phyloP scores from a whole-genome alignment of 2,797 vertebrate species.

The Petrocephalus sullivani region DNA sequence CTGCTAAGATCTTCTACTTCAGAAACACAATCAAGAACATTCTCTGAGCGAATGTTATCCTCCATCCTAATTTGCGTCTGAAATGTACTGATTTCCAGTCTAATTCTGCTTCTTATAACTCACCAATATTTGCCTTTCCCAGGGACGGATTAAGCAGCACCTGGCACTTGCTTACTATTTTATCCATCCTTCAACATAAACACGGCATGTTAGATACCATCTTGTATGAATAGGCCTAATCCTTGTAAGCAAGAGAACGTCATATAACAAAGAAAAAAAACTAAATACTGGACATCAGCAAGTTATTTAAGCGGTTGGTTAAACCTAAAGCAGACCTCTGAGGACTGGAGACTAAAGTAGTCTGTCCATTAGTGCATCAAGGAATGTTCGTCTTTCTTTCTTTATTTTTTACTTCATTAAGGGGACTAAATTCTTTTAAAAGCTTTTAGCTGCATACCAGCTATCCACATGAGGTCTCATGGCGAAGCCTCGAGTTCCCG shows the following conservation, averaged over 20 bases:
- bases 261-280: not conserved
- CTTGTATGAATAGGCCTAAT: not conserved
- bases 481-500: not conserved
- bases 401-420: not conserved
- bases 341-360: not conserved
- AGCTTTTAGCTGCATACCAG: not conserved
- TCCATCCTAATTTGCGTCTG: not conserved
- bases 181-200: not conserved
- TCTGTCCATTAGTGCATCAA: not conserved
- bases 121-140: not conserved
- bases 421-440: not conserved
- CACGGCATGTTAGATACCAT: not conserved
- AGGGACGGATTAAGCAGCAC: not conserved
- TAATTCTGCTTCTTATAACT: not conserved
- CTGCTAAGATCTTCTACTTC: not conserved
- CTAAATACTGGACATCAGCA: not conserved
- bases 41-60: not conserved
- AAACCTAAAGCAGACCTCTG: slow-evolving; percentile 7
- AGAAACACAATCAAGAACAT: not conserved
- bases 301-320: not conserved
- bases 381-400: not conserved
- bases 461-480: not conserved
- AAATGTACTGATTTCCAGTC: not conserved
- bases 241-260: not conserved
- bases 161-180: not conserved